phyloP scores from a whole-genome alignment of 2,888 invertebrate genomes.

The Ophion costatus region DNA sequence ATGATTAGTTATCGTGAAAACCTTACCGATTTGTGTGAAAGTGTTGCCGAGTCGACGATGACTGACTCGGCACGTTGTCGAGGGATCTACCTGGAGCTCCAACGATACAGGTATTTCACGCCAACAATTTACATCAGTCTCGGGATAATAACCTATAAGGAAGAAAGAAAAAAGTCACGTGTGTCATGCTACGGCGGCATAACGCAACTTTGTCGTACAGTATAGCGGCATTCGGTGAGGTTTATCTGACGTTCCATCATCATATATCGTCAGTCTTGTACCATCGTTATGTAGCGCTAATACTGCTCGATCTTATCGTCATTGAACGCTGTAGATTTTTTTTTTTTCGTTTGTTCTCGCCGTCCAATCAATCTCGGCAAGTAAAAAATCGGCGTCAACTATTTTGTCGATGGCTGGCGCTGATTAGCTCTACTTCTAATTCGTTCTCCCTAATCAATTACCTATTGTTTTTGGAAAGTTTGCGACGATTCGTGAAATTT shows the following conservation, averaged over 20 bases:
- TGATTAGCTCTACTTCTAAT: background rate
- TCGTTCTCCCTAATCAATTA: too few relatives aligned
- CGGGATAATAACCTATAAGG: slow-evolving; percentile 14
- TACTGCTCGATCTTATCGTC: background rate
- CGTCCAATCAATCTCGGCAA: background rate
- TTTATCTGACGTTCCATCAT: slow-evolving; percentile 39
- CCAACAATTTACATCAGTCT: background rate
- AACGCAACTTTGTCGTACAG: background rate
- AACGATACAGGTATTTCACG: background rate
- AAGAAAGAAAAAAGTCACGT: slow-evolving; percentile 3
- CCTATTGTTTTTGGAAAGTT: background rate
- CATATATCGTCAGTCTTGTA: slow-evolving; percentile 20
- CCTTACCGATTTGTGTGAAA: slow-evolving; percentile 11
- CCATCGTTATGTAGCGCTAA: slow-evolving; percentile 26
- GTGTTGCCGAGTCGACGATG: slow-evolving; percentile 11
- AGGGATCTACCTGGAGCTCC: background rate
- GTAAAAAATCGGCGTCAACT: too few relatives aligned
- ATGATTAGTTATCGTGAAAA: background rate
- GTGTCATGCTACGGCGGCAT: slow-evolving; percentile 1
- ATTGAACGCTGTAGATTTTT: background rate
- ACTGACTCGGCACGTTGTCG: slow-evolving; percentile 6
- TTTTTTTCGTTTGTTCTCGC: background rate
- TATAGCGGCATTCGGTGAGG: background rate
- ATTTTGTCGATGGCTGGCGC: too few relatives aligned
- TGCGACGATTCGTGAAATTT: background rate